phyloP scores from a whole-genome alignment of 2,797 vertebrate species.

The Orientallactaga sibirica region DNA sequence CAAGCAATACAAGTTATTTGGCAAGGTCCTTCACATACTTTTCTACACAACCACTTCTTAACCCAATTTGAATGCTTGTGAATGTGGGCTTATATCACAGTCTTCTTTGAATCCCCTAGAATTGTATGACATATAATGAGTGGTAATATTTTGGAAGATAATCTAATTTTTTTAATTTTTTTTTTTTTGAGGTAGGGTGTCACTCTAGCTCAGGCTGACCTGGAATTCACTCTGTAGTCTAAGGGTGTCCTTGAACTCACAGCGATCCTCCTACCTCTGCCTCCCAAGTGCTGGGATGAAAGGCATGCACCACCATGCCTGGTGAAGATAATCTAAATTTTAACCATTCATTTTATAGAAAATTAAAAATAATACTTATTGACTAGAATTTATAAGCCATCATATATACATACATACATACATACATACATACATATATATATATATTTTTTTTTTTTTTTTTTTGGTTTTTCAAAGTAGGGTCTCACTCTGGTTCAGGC shows the following conservation, averaged over 20 bases:
- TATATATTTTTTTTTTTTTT: no score
- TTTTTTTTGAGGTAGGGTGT: no score
- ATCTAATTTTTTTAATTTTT: background rate
- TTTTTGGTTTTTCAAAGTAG: no score
- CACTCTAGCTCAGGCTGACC: no score
- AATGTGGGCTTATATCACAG: background rate
- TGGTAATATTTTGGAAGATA: background rate
- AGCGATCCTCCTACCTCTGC: no score
- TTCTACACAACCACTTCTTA: background rate
- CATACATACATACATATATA: no score
- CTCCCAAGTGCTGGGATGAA: no score
- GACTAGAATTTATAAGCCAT: background rate
- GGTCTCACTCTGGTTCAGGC: no score
- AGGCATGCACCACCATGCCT: no score
- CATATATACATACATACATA: background rate
- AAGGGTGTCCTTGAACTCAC: no score
- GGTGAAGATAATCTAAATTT: background rate
- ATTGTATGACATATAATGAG: background rate
- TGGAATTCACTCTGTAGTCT: no score
- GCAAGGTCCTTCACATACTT: background rate
- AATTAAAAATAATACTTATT: background rate
- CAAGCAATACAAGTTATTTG: fast-evolving
- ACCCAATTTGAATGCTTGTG: no score
- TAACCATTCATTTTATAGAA: background rate
- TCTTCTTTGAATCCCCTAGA: background rate